Base-by-base conservation (phyloP, 2,113 vertebrate species). In the Verasper variegatus region DNA sequence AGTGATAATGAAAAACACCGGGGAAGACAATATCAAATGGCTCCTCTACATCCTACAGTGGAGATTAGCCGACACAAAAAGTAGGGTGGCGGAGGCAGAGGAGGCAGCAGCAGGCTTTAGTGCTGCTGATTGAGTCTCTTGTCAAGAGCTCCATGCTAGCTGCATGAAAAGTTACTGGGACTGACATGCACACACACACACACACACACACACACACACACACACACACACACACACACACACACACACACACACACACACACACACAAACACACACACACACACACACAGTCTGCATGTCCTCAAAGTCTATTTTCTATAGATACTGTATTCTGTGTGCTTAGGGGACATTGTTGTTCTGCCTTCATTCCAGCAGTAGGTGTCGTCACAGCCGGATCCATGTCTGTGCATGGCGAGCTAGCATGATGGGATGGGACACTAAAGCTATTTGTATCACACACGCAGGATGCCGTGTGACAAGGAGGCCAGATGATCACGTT, bases 1-100 rank as follows among this genome's bases (percentile, higher is more conserved):
- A 89, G 94, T 93, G 96, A 96, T 98, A 97, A 98, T 98, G 97
- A 98, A 98, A 97, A 98, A 98, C 97, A 96, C 97, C 96, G 96
- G 95, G 96, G 95, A 97, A 97, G 96, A 98, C 97, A 96, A 97
- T 97, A 97, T 98, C 96, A 97, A 92, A 97, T 95, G 97, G 96
- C 97, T 97, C 96, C 96, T 97, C 96, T 97, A 97, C 96, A 97
- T 97, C 96, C 96, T 91, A 87, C 89, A 74, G 86, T 81, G 88
- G 90, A 93, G 92, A 93, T 93, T 93, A 92, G 88, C 79, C 81
- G 78, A 70, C 86, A 86, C 86, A 91, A 88, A 69, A 89, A 92
- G 89, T 85, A 80, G 86, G 86, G 84, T 86, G 87, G 83, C 75
- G 77, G 83, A 78, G 83, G 84, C 74, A 81, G 81, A 67, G 74